Evolutionary conservation across 2,888 invertebrate genomes (phyloP).

Genomic region (Serripes groenlandicus): DNA sequence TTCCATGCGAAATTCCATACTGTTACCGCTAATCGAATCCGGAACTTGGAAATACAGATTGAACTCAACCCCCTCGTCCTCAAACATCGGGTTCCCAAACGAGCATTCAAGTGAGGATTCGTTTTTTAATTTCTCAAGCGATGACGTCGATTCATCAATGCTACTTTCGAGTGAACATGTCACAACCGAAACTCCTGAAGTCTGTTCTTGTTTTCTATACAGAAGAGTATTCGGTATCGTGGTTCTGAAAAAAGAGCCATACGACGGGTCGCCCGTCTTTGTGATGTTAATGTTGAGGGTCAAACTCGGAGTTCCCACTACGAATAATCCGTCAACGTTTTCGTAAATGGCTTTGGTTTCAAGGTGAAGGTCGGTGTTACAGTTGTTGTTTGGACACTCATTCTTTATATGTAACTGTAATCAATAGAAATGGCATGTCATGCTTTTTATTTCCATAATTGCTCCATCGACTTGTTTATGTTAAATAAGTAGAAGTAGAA

Average conservation of each 20-base stretch:
- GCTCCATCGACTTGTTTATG: too few species aligned
- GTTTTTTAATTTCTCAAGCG: background rate
- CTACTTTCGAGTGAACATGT: slow-evolving; percentile 26
- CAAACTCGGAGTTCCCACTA: slow-evolving; percentile 69
- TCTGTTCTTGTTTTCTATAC: slow-evolving; percentile 54
- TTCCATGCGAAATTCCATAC: slow-evolving; percentile 50
- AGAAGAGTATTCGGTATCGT: slow-evolving; percentile 62
- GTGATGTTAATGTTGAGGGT: slow-evolving; percentile 65
- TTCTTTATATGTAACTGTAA: slow-evolving; percentile 68
- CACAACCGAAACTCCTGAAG: slow-evolving; percentile 53
- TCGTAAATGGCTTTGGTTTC: slow-evolving; percentile 37
- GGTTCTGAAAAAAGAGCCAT: slow-evolving; percentile 67
- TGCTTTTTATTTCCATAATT: too few species aligned
- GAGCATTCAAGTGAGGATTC: slow-evolving; percentile 35
- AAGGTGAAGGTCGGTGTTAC: slow-evolving; percentile 69
- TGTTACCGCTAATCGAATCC: slow-evolving; percentile 34
- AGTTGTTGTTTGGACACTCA: slow-evolving; percentile 70
- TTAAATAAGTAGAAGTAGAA: too few species aligned
- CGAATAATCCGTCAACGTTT: slow-evolving; percentile 48
- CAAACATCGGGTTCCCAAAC: slow-evolving; percentile 54
- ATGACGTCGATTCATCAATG: background rate
- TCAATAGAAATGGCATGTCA: too few species aligned
- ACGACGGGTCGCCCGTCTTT: slow-evolving; percentile 74
- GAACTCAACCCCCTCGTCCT: slow-evolving; percentile 45
- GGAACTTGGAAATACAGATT: slow-evolving; percentile 52